phyloP scores from a whole-genome alignment of 2,113 vertebrate species.

The Vidua chalybeata region DNA sequence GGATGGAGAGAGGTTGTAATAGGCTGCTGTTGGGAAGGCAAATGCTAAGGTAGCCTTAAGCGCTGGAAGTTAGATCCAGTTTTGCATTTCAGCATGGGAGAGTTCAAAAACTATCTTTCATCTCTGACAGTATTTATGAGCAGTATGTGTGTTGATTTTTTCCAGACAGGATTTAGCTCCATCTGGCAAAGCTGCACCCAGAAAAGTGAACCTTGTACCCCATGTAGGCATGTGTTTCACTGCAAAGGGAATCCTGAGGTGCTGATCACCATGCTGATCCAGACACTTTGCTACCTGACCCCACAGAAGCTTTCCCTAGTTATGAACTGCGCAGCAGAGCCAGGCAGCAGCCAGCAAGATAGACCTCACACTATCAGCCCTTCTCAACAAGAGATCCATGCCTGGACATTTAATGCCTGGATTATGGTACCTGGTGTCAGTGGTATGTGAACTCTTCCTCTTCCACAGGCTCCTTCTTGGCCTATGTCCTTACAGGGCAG shows the following conservation, averaged over 20 bases:
- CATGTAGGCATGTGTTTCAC: accelerated
- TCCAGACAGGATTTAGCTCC: not conserved
- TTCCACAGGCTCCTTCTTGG: not conserved
- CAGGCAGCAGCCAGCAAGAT: not conserved
- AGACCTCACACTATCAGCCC: not conserved
- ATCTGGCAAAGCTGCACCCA: not conserved
- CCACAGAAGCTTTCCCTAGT: not conserved
- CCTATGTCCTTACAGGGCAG: not conserved
- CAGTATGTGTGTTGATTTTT: not conserved
- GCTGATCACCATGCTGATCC: not conserved
- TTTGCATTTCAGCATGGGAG: not conserved
- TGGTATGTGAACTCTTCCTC: not conserved
- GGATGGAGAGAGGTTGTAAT: not conserved
- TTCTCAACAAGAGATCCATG: not conserved
- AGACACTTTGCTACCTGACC: not conserved
- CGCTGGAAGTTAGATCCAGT: not conserved
- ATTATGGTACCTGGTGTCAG: not conserved
- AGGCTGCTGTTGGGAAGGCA: not conserved
- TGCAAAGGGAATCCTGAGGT: not conserved
- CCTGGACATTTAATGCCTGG: not conserved
- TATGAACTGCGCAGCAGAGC: not conserved
- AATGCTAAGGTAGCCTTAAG: not conserved
- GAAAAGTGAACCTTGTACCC: not conserved
- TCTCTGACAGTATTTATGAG: not conserved
- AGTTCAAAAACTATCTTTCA: not conserved